Conservation (phyloP, 2,113 vertebrate species). For the Platycercus adscitus region DNA sequence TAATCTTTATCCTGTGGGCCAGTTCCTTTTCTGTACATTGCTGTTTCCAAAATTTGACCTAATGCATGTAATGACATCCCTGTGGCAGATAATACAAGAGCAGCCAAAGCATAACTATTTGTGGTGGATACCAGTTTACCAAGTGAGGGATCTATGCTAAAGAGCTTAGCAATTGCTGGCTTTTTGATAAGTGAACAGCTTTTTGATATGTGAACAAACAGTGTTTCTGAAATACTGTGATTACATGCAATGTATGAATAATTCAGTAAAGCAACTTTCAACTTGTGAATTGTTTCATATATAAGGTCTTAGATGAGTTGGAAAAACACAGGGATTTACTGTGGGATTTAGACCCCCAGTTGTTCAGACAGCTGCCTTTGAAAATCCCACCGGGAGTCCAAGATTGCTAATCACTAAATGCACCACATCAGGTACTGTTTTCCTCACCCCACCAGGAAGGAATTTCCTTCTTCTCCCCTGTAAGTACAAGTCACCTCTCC, state of each 20-base stretch:
- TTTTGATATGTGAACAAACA: slow-evolving; percentile 1
- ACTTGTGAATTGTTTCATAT: not conserved
- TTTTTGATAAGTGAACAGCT: not conserved
- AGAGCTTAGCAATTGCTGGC: not conserved
- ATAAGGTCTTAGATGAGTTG: not conserved
- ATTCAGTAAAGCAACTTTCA: not conserved
- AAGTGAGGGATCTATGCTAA: not conserved
- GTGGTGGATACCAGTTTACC: not conserved
- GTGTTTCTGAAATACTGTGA: not conserved
- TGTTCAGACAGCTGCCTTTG: not conserved
- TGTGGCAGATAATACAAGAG: not conserved
- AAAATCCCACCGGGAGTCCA: not conserved
- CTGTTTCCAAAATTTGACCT: not conserved
- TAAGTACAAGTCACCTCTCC: not conserved
- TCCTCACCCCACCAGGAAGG: not conserved
- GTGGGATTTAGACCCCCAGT: not conserved
- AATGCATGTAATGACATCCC: not conserved
- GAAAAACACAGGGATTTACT: not conserved
- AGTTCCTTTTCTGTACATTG: not conserved
- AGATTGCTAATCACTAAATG: not conserved
- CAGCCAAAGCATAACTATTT: not conserved
- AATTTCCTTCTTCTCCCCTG: not conserved
- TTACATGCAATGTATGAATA: slow-evolving; percentile 17
- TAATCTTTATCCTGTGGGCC: not conserved
- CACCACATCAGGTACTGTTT: not conserved